Percentiles rank a stretch among this genome's conserved stretches.
Evolutionary conservation across 2,888 invertebrate genomes (phyloP).

Genomic region (Pseudococcus viburni): DNA sequence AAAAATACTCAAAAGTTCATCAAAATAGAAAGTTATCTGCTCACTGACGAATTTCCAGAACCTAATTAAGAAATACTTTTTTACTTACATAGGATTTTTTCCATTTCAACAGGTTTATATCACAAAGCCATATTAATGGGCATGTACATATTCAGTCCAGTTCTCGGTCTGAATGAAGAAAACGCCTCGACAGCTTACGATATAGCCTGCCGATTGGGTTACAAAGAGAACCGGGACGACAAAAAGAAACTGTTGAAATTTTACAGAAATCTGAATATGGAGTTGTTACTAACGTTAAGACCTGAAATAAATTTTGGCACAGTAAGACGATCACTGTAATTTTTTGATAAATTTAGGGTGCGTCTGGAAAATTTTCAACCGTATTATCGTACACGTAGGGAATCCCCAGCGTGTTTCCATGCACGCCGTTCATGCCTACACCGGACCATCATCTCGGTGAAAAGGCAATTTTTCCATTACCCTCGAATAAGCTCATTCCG

Average conservation of each 20-base stretch:
- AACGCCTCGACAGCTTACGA: neutral
- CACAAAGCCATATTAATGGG: conserved; percentile 54
- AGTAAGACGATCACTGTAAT: neutral
- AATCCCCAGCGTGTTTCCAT: neutral
- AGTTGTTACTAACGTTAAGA: neutral
- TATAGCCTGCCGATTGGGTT: neutral
- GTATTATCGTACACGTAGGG: neutral
- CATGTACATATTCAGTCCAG: neutral
- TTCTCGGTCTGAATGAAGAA: too few species aligned
- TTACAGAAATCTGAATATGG: neutral
- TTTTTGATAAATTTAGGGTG: neutral
- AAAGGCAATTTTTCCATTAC: neutral
- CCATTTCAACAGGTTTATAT: conserved; percentile 18
- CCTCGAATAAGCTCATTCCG: neutral
- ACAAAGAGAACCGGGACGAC: neutral
- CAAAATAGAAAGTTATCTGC: too few species aligned
- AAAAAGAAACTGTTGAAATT: neutral
- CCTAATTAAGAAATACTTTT: too few species aligned
- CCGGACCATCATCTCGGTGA: neutral
- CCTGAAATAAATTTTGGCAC: neutral
- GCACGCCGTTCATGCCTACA: conserved; percentile 35
- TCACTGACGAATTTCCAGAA: too few species aligned
- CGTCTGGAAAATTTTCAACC: neutral
- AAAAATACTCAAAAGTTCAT: too few species aligned
- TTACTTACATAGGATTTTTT: too few species aligned